A percentile compares a stretch with the other conserved stretches of the same genome.
Evolutionary conservation across 2,888 invertebrate species (phyloP).

Genomic region (Megamerina dolium): DNA sequence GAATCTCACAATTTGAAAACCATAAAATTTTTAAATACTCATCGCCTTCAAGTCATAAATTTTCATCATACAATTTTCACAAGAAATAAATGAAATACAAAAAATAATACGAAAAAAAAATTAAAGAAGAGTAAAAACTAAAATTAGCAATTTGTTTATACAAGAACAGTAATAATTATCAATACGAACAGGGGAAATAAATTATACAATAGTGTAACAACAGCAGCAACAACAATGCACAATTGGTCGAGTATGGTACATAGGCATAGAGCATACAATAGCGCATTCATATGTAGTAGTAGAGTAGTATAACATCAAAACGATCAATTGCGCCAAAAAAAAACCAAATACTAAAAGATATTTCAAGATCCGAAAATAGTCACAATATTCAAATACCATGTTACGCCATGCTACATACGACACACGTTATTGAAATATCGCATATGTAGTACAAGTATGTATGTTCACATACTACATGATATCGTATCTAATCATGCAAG

Average conservation of each 20-base stretch:
- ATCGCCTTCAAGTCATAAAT: slow-evolving; percentile 20
- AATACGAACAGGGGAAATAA: slow-evolving; percentile 30
- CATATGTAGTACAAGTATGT: no score
- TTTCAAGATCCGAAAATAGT: no score
- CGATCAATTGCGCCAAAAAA: no score
- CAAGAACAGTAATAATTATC: slow-evolving; percentile 39
- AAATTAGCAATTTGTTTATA: slow-evolving; percentile 20
- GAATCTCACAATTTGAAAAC: slow-evolving; percentile 20
- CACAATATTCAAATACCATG: no score
- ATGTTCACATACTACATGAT: no score
- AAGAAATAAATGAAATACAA: background rate
- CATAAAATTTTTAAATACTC: slow-evolving; percentile 20
- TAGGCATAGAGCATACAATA: background rate
- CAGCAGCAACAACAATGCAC: background rate
- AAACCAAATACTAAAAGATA: no score
- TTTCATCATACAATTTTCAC: slow-evolving; percentile 8
- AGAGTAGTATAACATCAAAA: no score
- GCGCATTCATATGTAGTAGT: background rate
- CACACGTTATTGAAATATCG: no score
- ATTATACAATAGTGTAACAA: slow-evolving; percentile 18
- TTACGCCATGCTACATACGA: no score
- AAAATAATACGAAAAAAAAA: slow-evolving; percentile 5
- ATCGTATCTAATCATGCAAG: no score
- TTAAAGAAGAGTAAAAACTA: slow-evolving; percentile 10
- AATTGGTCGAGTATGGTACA: slow-evolving; percentile 4